Base-by-base conservation (phyloP, 2,113 vertebrate genomes). In the Hippocampus comes region DNA sequence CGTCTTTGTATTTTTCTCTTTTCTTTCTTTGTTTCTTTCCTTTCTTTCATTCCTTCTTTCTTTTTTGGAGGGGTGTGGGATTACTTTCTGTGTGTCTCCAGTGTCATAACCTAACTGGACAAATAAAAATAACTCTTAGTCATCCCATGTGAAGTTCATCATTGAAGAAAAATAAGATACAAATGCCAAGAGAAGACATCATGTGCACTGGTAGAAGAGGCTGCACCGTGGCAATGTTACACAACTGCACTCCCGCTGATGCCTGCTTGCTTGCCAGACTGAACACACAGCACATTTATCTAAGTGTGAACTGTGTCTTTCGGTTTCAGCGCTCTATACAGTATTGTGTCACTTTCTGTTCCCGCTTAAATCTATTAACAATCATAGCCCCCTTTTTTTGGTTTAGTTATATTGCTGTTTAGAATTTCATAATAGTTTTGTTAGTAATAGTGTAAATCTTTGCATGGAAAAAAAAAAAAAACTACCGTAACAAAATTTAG, bases 191-290 rank as follows among this genome's bases (percentile, higher is more conserved):
- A 71, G 57, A 68, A 42, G 70, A 67, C 82, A 75, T 80, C 12
- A 41, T 80, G 78, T 74, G 63, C 72, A 46, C 67, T 66, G 69
- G 73, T 75, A 67, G 73, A 76, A 76, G 73, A 72, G 21, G 67
- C 76, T 63, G 77, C 49, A 79, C 80, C 74, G 78, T 78, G 51
- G 83, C 27, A 71, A 67, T 20, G 72, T 89, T 91, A 88, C 80
- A 73, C 80, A 88, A 87, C 78, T 41, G 27, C 72, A 34, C 74
- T 79, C 85, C 83, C 56, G 41, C 80, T 76, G 77, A 67, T 64
- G 59, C 53, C 48, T 82, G 63, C 70, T 20, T 61, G 38, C 55
- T 66, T 70, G 78, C 63, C 55, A 41, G 38, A 59, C 56, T 27
- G 56, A 27, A 59, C 56, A 27, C 53, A 56, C 21, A 56, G 1